Conservation (phyloP, 2,113 vertebrate genomes). For the Chascanopsetta lugubris region DNA sequence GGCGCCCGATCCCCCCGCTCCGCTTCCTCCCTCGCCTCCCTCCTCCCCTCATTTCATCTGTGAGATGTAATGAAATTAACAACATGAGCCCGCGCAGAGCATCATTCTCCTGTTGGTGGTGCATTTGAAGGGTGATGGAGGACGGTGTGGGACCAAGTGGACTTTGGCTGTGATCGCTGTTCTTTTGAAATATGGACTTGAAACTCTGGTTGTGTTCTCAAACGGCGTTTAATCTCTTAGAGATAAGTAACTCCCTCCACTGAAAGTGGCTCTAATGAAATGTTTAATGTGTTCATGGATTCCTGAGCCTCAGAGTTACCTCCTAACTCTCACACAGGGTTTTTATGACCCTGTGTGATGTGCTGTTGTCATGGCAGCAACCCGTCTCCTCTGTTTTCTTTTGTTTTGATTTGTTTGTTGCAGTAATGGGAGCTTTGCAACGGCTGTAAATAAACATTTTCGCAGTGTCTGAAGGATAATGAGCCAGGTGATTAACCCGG, state of each 20-base stretch:
- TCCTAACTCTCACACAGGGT: background rate
- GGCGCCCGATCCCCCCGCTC: conserved; percentile 23
- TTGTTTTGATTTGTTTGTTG: too few relatives aligned
- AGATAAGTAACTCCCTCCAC: background rate
- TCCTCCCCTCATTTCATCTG: conserved; percentile 41
- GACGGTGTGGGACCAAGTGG: background rate
- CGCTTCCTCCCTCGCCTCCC: conserved; percentile 11
- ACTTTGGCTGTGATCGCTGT: background rate
- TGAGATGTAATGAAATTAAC: conserved; percentile 66
- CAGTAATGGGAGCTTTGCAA: background rate
- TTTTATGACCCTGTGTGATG: background rate
- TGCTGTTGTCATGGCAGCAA: background rate
- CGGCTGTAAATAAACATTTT: background rate
- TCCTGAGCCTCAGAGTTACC: background rate
- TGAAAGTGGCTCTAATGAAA: background rate
- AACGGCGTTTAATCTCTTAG: background rate
- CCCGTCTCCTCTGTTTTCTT: background rate
- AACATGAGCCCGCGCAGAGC: conserved; percentile 25
- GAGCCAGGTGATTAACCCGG: background rate
- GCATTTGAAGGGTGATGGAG: conserved; percentile 2
- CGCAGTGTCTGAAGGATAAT: background rate
- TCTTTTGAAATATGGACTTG: background rate
- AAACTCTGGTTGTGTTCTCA: background rate
- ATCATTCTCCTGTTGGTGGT: conserved; percentile 16
- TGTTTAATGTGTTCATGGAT: background rate